These are phyloP conservation scores for Archivesica marissinica DNA, from an alignment of 1,140 invertebrate genomes.

Conservation along the genomic window DNA sequence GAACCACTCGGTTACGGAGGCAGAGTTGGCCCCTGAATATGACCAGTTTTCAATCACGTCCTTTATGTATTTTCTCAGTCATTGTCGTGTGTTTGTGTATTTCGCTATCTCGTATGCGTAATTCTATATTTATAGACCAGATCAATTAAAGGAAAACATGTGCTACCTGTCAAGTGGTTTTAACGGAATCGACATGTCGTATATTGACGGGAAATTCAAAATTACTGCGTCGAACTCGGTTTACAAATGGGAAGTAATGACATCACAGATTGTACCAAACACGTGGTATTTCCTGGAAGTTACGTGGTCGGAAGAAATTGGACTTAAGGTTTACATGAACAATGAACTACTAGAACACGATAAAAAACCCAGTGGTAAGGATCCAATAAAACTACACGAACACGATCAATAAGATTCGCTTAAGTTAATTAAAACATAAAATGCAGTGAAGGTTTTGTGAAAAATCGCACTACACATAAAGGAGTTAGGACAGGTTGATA, in stretches of 20 bases:
- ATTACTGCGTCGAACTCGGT: conserved; percentile 70
- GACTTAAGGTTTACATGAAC: conserved; percentile 76
- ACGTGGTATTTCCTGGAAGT: conserved; percentile 81
- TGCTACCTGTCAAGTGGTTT: conserved; percentile 79
- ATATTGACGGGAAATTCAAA: conserved; percentile 62
- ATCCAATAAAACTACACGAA: too few relatives aligned
- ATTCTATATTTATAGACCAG: conserved; percentile 55
- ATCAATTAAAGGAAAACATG: conserved; percentile 68
- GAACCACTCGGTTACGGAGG: too few relatives aligned
- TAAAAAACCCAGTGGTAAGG: background rate
- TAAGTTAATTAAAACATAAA: too few relatives aligned
- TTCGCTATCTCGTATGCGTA: too few relatives aligned
- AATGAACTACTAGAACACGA: conserved; percentile 69
- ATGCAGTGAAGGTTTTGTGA: too few relatives aligned
- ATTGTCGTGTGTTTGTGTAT: too few relatives aligned
- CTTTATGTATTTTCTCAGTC: too few relatives aligned
- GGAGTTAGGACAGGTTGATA: too few relatives aligned
- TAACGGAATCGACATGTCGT: conserved; percentile 76
- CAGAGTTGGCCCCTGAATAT: too few relatives aligned
- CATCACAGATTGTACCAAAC: conserved; percentile 63
- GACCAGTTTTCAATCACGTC: too few relatives aligned
- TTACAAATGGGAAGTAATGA: conserved; percentile 70
- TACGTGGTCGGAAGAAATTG: conserved; percentile 78
- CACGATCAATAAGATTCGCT: too few relatives aligned
- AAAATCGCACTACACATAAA: too few relatives aligned